These are phyloP conservation scores for Drosophila sechellia DNA, from an alignment of 1,140 invertebrate genomes.

Conservation along the genomic window DNA sequence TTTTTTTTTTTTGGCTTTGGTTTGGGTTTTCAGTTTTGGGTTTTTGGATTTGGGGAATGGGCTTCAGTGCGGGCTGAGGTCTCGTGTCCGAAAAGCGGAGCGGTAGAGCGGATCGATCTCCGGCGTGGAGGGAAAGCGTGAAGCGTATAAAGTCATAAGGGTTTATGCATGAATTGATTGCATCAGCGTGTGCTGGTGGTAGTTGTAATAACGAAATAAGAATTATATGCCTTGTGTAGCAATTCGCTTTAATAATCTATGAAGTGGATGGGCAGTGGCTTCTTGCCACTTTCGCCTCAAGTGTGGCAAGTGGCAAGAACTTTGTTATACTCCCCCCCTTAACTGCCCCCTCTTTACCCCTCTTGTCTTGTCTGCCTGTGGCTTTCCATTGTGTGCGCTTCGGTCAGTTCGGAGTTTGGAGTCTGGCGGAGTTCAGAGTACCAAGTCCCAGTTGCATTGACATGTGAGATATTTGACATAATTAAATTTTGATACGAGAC, in stretches of 20 bases:
- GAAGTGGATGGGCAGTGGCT: conserved; percentile 44
- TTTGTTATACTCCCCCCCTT: neutral
- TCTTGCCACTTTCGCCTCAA: conserved; percentile 10
- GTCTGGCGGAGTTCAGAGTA: neutral
- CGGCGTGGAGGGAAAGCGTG: conserved; percentile 66
- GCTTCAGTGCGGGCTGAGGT: conserved; percentile 11
- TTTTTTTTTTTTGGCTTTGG: neutral
- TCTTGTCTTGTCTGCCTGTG: neutral
- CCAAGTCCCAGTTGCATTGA: conserved; percentile 58
- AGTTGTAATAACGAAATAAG: conserved; percentile 69
- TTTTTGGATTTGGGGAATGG: conserved; percentile 1
- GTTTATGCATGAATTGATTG: conserved; percentile 83
- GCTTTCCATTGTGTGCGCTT: neutral
- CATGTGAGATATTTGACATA: conserved; percentile 81
- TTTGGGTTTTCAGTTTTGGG: neutral
- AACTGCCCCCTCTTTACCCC: too few relatives aligned
- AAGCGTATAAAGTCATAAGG: conserved; percentile 82
- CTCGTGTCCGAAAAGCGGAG: conserved; percentile 40
- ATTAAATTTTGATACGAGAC: conserved; percentile 81
- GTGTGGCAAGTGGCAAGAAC: neutral
- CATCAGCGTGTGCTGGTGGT: conserved; percentile 18
- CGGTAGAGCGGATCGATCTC: conserved; percentile 33
- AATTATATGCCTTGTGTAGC: conserved; percentile 71
- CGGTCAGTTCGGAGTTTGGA: neutral
- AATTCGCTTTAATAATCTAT: conserved; percentile 79